Evolutionary conservation across 2,888 invertebrate species (phyloP).

Genomic region (Drosophila kokeensis): DNA sequence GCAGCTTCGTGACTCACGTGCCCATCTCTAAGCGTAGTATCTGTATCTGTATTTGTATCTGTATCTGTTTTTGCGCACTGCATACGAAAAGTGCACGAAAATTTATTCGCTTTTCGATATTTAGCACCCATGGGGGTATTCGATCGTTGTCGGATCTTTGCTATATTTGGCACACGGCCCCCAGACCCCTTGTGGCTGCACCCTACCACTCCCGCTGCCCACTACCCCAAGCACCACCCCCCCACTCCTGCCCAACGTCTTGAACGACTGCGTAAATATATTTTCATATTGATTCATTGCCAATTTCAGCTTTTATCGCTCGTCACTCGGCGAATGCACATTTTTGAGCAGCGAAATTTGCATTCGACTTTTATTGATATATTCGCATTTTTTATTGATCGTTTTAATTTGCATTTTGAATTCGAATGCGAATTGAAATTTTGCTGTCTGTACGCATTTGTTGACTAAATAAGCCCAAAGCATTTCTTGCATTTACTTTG

Average conservation of each 20-base stretch:
- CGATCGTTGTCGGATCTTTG: slow-evolving; percentile 51
- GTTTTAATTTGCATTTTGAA: slow-evolving; percentile 76
- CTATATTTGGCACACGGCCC: slow-evolving; percentile 57
- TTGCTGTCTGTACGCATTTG: slow-evolving; percentile 14
- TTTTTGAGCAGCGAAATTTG: slow-evolving; percentile 55
- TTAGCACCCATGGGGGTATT: slow-evolving; percentile 77
- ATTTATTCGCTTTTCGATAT: slow-evolving; percentile 74
- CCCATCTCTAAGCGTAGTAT: slow-evolving; percentile 29
- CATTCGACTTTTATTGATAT: slow-evolving; percentile 81
- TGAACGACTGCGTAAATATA: slow-evolving; percentile 28
- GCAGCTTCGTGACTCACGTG: slow-evolving; percentile 20
- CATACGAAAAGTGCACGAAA: slow-evolving; percentile 63
- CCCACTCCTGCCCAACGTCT: background rate
- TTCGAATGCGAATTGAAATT: slow-evolving; percentile 46
- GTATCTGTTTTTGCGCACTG: slow-evolving; percentile 46
- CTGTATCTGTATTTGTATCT: slow-evolving; percentile 8
- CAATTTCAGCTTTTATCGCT: slow-evolving; percentile 48
- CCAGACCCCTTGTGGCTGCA: slow-evolving; percentile 1
- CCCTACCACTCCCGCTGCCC: background rate
- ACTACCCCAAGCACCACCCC: background rate
- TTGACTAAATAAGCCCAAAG: slow-evolving; percentile 36
- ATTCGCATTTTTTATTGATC: slow-evolving; percentile 80
- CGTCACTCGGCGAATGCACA: slow-evolving; percentile 46
- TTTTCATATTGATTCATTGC: slow-evolving; percentile 57
- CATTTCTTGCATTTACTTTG: slow-evolving; percentile 56